These are phyloP conservation scores for Presbytis comata DNA, from an alignment of 2,797 vertebrate genomes.

Conservation along the genomic window DNA sequence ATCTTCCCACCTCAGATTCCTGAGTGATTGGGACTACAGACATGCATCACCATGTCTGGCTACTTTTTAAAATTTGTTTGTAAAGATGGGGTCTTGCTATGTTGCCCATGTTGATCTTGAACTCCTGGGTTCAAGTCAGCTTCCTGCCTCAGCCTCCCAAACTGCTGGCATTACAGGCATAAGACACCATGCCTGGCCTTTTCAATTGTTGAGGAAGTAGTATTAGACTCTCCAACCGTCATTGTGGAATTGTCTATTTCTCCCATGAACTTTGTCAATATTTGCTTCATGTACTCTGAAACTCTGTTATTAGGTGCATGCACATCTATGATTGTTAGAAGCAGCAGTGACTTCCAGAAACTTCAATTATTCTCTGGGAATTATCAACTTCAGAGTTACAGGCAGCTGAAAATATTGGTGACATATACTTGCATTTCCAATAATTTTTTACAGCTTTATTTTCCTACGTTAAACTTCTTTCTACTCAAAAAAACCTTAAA, in stretches of 20 bases:
- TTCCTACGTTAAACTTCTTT: background rate
- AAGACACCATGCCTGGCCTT: too few species aligned
- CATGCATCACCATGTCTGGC: too few species aligned
- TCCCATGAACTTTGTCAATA: background rate
- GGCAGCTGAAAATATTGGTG: background rate
- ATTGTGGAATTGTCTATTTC: background rate
- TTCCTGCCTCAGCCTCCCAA: too few species aligned
- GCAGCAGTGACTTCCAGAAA: background rate
- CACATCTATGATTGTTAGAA: background rate
- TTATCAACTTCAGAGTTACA: background rate
- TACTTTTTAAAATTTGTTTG: too few species aligned
- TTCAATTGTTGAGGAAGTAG: background rate
- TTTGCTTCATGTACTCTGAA: background rate
- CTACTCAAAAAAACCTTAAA: background rate
- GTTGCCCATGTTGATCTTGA: too few species aligned
- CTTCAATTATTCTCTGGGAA: background rate
- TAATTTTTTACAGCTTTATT: background rate
- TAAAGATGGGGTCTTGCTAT: too few species aligned
- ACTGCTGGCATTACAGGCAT: too few species aligned
- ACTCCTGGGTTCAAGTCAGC: too few species aligned
- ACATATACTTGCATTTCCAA: background rate
- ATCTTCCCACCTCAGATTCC: too few species aligned
- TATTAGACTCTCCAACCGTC: background rate
- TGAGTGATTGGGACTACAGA: too few species aligned
- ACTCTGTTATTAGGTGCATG: background rate